A percentile compares a stretch with the other conserved stretches of the same genome.
Evolutionary conservation across 2,888 invertebrate genomes (phyloP).

Genomic region (Pristionchus arcanus): DNA sequence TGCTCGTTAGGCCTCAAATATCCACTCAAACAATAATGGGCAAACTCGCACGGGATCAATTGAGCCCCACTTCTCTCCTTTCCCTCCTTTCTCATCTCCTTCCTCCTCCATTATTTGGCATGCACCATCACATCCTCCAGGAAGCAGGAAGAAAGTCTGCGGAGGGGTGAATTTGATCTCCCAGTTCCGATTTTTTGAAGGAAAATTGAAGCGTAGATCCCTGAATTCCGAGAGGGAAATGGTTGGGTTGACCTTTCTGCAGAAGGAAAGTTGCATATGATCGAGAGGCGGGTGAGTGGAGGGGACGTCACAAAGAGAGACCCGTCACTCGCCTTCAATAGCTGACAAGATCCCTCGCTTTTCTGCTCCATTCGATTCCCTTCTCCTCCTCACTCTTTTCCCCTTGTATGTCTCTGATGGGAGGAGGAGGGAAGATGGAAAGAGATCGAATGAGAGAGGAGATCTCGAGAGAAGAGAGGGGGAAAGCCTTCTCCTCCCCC

Average conservation of each 20-base stretch:
- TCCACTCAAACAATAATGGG: neutral
- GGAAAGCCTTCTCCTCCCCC: neutral
- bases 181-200: neutral
- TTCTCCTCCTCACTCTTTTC: neutral
- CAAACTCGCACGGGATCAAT: neutral
- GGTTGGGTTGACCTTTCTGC: neutral
- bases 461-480: conserved; percentile 31
- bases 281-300: neutral
- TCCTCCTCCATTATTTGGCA: conserved; percentile 34
- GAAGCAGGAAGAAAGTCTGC: neutral
- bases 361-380: neutral
- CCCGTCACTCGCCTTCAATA: neutral
- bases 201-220: neutral
- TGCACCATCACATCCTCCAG: neutral
- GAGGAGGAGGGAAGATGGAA: neutral
- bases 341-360: neutral
- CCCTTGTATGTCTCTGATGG: conserved; percentile 36
- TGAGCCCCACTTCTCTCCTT: neutral
- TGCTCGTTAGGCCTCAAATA: neutral
- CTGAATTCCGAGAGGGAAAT: neutral
- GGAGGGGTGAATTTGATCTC: neutral
- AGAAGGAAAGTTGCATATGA: neutral
- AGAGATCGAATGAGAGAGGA: conserved; percentile 27
- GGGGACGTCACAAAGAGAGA: neutral
- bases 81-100: neutral